Base-by-base conservation (phyloP, 2,888 invertebrate genomes). In the Drosophila ezoana region DNA sequence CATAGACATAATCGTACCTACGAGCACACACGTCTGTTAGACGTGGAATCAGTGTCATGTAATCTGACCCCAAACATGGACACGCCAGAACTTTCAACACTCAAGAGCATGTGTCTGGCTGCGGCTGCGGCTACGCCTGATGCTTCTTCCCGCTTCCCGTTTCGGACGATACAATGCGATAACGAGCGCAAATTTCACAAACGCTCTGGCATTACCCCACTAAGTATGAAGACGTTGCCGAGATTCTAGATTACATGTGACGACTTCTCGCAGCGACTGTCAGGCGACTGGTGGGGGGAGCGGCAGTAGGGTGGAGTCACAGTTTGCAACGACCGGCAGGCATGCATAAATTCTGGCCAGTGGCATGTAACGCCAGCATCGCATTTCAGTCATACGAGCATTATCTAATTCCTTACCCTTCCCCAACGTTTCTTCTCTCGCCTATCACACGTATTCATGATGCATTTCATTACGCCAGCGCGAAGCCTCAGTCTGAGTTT, bases 41-140 rank as follows among this genome's bases (percentile, higher is more conserved):
- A 74, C 69, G 76, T 61, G 61, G 81, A 88, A 83, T 83, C 88
- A 87, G 83, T 83, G 88, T 86, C 83, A 83, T 86, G 83, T 88
- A 83, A 83, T 83, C 83, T 83, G 83, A 83, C 83, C 83, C 80
- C 83, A 86, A 87, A 88, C 83, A 88, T 83, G 83, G 83, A 83
- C 83, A 83, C 86, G 83, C 88, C 88, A 83, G 86, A 88, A 80
- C 86, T 83, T 83, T 83, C 83, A 83, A 88, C 83, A 88, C 83
- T 86, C 86, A 56, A 69, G 61, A 85, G 49, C 51, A 60, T 67
- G 57, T 58, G 60, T 72, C 64, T 65, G 44, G 56, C 60, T 67
- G 40, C 3, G 37, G 37, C 32, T 60, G 57, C 14, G 33, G 40
- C 35, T 58, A 35, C 28, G 13, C 18, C 18, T 18, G 23, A 65